Percentiles rank a stretch among this genome's conserved stretches.
Conservation (phyloP, 2,888 invertebrate genomes). For the Octonoba sinensis region DNA sequence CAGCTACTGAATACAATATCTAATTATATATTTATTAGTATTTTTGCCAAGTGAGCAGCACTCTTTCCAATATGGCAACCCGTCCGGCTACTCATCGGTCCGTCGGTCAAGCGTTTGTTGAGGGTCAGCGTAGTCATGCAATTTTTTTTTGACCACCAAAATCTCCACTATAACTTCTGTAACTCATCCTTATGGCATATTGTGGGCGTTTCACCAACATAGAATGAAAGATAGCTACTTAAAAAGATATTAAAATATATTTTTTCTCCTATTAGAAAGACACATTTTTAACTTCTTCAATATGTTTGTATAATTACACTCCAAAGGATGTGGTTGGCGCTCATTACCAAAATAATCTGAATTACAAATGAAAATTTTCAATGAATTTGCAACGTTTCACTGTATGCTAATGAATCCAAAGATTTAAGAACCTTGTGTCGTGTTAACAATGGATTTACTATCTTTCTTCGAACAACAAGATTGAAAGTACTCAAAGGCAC, state of each 20-base stretch:
- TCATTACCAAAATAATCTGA: too few species aligned
- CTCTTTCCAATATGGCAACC: neutral
- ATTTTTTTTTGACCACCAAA: constrained; percentile 24
- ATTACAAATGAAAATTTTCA: too few species aligned
- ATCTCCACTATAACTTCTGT: neutral
- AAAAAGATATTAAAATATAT: neutral
- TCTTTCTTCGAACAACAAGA: neutral
- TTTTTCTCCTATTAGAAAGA: neutral
- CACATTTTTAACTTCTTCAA: too few species aligned
- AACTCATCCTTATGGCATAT: neutral
- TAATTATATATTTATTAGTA: too few species aligned
- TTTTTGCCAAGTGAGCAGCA: neutral
- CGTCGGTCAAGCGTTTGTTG: constrained; percentile 25
- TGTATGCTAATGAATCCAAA: constrained; percentile 34
- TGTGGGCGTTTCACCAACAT: neutral
- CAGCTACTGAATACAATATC: too few species aligned
- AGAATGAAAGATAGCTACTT: neutral
- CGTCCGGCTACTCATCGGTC: constrained; percentile 3
- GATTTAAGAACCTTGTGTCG: constrained; percentile 34
- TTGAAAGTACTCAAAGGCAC: neutral
- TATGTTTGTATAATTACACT: too few species aligned
- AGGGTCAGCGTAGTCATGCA: constrained; percentile 43
- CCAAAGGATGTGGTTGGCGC: too few species aligned
- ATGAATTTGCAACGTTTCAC: constrained; percentile 9
- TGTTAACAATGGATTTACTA: constrained; percentile 18